Evolutionary conservation across 2,797 vertebrate species (phyloP).

Genomic region (Spinus olivaceus): DNA sequence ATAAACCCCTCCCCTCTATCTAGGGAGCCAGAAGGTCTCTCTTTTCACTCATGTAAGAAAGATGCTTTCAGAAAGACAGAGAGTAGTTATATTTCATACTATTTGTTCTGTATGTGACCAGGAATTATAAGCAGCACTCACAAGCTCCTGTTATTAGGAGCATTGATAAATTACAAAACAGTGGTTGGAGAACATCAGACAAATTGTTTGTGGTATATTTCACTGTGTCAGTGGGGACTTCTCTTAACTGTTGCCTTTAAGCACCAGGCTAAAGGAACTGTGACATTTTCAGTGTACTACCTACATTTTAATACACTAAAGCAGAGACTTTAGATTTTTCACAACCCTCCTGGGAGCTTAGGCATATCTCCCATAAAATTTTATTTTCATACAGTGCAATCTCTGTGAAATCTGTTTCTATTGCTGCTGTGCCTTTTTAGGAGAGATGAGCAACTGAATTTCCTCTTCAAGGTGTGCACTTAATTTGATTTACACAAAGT

Average conservation of each 20-base stretch:
- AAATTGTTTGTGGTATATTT: neutral
- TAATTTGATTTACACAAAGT: neutral
- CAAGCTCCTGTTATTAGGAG: neutral
- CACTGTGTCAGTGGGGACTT: neutral
- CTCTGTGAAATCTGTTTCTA: neutral
- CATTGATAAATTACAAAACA: neutral
- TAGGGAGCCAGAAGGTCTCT: neutral
- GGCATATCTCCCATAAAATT: neutral
- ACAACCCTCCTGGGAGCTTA: neutral
- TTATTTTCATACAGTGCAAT: neutral
- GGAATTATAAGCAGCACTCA: neutral
- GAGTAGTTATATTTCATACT: neutral
- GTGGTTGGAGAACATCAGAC: neutral
- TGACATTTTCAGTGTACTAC: neutral
- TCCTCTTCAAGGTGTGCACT: neutral
- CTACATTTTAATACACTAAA: neutral
- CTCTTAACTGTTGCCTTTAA: neutral
- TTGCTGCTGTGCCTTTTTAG: neutral
- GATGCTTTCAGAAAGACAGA: neutral
- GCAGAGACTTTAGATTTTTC: neutral
- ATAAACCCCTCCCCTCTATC: neutral
- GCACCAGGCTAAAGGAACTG: neutral
- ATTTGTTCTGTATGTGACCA: neutral
- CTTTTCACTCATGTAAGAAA: neutral
- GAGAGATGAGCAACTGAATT: neutral